Evolutionary conservation across 2,888 invertebrate genomes (phyloP), one percentile per base, ranked within the genome.

Genomic region (Plemyria rubiginata): DNA sequence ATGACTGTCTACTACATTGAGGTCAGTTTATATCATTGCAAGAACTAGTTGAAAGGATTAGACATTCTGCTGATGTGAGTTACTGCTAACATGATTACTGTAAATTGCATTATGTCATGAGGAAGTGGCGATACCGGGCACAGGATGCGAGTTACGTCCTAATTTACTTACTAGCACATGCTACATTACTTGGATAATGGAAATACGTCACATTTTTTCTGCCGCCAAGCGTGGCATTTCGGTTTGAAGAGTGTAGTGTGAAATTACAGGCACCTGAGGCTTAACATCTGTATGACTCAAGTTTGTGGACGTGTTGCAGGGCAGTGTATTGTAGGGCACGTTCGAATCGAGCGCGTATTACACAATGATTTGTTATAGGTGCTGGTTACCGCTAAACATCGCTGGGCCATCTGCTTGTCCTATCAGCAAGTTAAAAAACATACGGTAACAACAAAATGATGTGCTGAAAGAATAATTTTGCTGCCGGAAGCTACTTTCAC

Each of bases 61-160:
- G 65, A 69, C 61, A 54, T 45, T 75, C 77, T 80, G 48, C 32
- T 52, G 84, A 86, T 85, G 85, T 84, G 85, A 86, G 84, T 86
- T 57, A 60, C 59, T 65, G 74, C 71, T 90, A 88, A 90, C 85
- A 79, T 80, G 80, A 89, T 90, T 89, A 87, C 77, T 79, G 82
- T 76, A 85, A 87, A 89, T 85, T 85, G 85, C 82, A 83, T 88
- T 89, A 90, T 46, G 60, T 81, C 73, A 76, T 79, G 77, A 79
- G 84, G 84, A 84, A 83, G 81, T 81, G 48, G 64, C 72, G 73
- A 82, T 78, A 81, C 60, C 43, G 13, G 50, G 40, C 15, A 82
- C 85, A 84, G 86, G 65, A 61, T 60, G 53, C 36, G 16, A 65
- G 62, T 51, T 62, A 66, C 43, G 51, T 46, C 36, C 52, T 64